Base-by-base conservation (phyloP, 92 coral and sea anemone species). In the Porites divaricata region DNA sequence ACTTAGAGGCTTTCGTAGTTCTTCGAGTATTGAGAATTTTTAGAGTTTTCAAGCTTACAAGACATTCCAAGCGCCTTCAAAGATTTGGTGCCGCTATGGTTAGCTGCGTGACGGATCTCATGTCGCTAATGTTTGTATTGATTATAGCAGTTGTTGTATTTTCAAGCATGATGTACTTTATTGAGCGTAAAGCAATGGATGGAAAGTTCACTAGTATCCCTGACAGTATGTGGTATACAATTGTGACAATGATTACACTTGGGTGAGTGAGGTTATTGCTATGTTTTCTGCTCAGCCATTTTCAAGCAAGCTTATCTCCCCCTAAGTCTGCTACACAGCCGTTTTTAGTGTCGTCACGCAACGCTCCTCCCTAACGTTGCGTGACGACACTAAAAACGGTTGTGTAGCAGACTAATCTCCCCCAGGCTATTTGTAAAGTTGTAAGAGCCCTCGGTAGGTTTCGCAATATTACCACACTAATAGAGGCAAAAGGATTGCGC, bases 151-250 rank as follows among this genome's bases (percentile, higher is more conserved):
- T 96, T n/a, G 81, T 96, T 13, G 74, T 96, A 2, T 96, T 96
- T 72, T 89, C 99, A n/a, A 96, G 98, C 81, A 88, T 92, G 70
- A 87, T 96, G 70, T 96, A 92, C 89, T 96, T 96, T 66, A 91
- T 95, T 21, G 99, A 96, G 73, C 91, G 86, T 45, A 93, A 91
- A 3, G 95, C 90, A 9, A 91, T 90, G 63, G 94, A 95, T 20
- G 98, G 96, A 20, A 88, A 90, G 71, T 96, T 96, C 53, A 93
- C 85, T 78, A 96, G 99, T 70, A 96, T 96, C 12, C 94, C 95
- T 19, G 99, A 96, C 81, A 92, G 95, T 19, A 96, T 96, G 99
- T 96, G 99, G 99, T 96, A 90, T 79, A 89, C 99, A 13, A 92
- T 92, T 25, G 99, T 96, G 9, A 96, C 99, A 1, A 94, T 96